Evolutionary conservation across 30 jellyfish, hydroid and myxozoan genomes (phyloP).

Genomic region (Morbakka virulenta): DNA sequence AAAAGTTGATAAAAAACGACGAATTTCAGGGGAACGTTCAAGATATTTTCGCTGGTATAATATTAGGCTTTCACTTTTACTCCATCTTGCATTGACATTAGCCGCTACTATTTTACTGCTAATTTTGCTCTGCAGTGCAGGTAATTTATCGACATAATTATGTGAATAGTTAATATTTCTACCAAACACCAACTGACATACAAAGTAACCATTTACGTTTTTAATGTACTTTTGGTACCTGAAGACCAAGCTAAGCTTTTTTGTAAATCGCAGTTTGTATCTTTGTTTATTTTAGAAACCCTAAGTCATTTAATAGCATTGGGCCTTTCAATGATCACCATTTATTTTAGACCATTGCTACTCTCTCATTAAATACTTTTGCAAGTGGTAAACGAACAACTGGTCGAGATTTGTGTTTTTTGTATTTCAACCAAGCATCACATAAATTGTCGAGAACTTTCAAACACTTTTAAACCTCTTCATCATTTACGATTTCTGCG

Average conservation of each 20-base stretch:
- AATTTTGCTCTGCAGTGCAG: slow-evolving; percentile 48
- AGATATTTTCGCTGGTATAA: too few relatives aligned
- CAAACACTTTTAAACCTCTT: neutral
- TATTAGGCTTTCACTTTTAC: too few relatives aligned
- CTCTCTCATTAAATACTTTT: slow-evolving; percentile 35
- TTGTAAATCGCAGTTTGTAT: slow-evolving; percentile 10
- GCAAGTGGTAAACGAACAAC: slow-evolving; percentile 46
- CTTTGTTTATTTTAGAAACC: slow-evolving; percentile 33
- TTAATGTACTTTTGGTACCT: slow-evolving; percentile 53
- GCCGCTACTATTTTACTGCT: too few relatives aligned
- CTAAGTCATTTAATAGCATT: slow-evolving; percentile 18
- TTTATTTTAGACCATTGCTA: slow-evolving; percentile 28
- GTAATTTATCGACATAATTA: slow-evolving; percentile 15
- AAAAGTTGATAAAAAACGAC: too few relatives aligned
- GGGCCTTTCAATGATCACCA: slow-evolving; percentile 10
- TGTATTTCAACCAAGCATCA: slow-evolving; percentile 12
- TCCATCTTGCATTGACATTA: too few relatives aligned
- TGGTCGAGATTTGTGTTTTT: slow-evolving; percentile 34
- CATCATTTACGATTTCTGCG: slow-evolving; percentile 5
- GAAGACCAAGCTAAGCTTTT: slow-evolving; percentile 33
- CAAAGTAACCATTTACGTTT: slow-evolving; percentile 23
- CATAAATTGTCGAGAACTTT: slow-evolving; percentile 6
- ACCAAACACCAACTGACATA: slow-evolving; percentile 53
- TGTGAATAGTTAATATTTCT: slow-evolving; percentile 47
- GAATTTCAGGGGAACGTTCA: too few relatives aligned